Evolutionary conservation across 2,888 invertebrate species (phyloP).

Genomic region (Boloria euphrosyne): DNA sequence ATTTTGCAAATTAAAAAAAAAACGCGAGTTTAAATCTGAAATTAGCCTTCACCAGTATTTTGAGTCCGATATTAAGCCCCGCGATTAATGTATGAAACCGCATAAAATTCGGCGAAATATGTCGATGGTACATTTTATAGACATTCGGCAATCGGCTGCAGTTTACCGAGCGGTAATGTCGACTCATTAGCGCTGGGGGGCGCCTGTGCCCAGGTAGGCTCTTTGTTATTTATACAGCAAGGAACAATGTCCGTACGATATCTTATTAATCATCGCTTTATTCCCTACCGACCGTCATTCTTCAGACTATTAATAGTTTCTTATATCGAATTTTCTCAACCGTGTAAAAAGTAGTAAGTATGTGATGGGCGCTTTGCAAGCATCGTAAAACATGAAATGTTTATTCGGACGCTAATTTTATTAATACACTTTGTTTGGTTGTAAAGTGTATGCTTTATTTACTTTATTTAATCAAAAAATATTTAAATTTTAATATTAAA

Average conservation of each 20-base stretch:
- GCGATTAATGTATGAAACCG: slow-evolving; percentile 22
- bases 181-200: slow-evolving; percentile 70
- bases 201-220: slow-evolving; percentile 60
- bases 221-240: slow-evolving; percentile 62
- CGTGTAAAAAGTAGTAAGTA: slow-evolving; percentile 8
- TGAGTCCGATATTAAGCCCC: slow-evolving; percentile 6
- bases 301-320: background rate
- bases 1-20: background rate
- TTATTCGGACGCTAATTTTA: slow-evolving; percentile 17
- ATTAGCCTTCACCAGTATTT: slow-evolving; percentile 15
- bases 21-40: slow-evolving; percentile 9
- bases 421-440: slow-evolving; percentile 14
- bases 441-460: slow-evolving; percentile 6
- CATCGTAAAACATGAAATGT: slow-evolving; percentile 9
- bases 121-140: slow-evolving; percentile 39
- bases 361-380: background rate
- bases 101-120: slow-evolving; percentile 37
- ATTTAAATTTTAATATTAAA: too few species aligned
- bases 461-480: background rate
- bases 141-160: slow-evolving; percentile 34
- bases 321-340: background rate
- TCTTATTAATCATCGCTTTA: slow-evolving; percentile 73
- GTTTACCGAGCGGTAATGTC: slow-evolving; percentile 47
- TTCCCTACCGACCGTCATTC: slow-evolving; percentile 48
- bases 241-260: slow-evolving; percentile 63